Base-by-base conservation (phyloP, 2,797 vertebrate genomes). In the Paramormyrops hopkinsi region DNA sequence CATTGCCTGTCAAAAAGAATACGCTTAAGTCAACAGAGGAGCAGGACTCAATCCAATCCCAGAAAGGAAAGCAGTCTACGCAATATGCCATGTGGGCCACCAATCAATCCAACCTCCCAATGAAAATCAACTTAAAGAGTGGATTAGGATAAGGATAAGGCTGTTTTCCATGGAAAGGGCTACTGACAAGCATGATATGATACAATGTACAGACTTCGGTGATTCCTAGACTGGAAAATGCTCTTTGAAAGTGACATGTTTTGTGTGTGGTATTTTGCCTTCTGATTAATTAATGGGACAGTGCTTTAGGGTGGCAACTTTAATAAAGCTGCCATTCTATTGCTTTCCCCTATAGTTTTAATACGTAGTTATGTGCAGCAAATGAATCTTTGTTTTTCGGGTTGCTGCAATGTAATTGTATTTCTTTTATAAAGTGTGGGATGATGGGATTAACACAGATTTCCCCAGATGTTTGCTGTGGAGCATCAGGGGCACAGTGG, bases 391-490 rank as follows among this genome's bases (percentile, higher is more conserved):
- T 91, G 90, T 92, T 93, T 90, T 89, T 41, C 91, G 92, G 90
- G 90, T 91, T 91, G 93, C 83, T 54, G 76, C 88, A 88, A 92
- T 93, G 94, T 93, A 92, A 94, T 95, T 94, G 92, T 91, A 89
- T 92, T 84, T 87, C 89, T 85, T 90, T 88, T 90, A 87, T 86
- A 91, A 87, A 93, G 56, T 33, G 91, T 89, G 91, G 90, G 90
- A 92, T 93, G 90, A 92, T 90, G 37, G 89, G 88, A 48, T 84
- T 22, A 84, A 84, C 33, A 79, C 73, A 19, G 37, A 79, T 86
- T 48, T 53, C 90, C 89, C 87, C 85, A 88, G 89, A 88, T 89
- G 33, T 79, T 90, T 90, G 89, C 53, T 88, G 51, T 25, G 41
- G 8, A 44, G 17, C 56, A 62, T 48, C 12, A 59, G 41, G 62